Base-by-base conservation (phyloP, 2,797 vertebrate genomes). In the Sebastes vulpes region DNA sequence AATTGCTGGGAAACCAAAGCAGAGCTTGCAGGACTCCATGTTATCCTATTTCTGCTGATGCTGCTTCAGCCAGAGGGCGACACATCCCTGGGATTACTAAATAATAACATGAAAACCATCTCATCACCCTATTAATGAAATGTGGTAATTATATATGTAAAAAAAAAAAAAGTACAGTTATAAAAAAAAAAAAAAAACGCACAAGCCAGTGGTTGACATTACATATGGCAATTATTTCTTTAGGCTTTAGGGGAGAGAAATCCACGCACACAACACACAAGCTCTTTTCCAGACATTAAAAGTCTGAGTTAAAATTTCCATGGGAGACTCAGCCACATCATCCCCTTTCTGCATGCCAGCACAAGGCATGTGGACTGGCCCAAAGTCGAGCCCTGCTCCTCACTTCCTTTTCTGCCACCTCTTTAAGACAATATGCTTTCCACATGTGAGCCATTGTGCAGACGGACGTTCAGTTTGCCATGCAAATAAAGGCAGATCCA, bases 231-330 rank as follows among this genome's bases (percentile, higher is more conserved):
- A 92, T 92, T 95, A 95, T 94, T 94, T 91, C 84, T 91, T 84
- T 83, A 86, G 91, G 86, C 91, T 88, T 90, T 68, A 82, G 60
- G 77, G 74, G 70, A 78, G 90, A 89, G 65, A 90, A 91, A 90
- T 81, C 75, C 77, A 84, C 79, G 82, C 79, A 83, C 63, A 74
- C 56, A 50, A 82, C 66, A 75, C 84, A 83, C 82, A 90, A 93
- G 84, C 83, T 84, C 85, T 94, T 94, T 95, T 95, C 94, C 95
- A 95, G 89, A 93, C 92, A 90, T 94, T 91, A 84, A 86, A 86
- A 82, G 88, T 91, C 87, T 93, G 93, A 94, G 87, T 92, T 94
- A 81, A 87, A 92, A 65, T 96, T 96, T 96, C 95, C 95, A 95
- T 91, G 92, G 83, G 88, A 91, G 88, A 82, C 89, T 85, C 84